A percentile compares a stretch with the other conserved stretches of the same genome.
phyloP scores from a whole-genome alignment of 2,888 invertebrate genomes.

The Lathronympha strigana region DNA sequence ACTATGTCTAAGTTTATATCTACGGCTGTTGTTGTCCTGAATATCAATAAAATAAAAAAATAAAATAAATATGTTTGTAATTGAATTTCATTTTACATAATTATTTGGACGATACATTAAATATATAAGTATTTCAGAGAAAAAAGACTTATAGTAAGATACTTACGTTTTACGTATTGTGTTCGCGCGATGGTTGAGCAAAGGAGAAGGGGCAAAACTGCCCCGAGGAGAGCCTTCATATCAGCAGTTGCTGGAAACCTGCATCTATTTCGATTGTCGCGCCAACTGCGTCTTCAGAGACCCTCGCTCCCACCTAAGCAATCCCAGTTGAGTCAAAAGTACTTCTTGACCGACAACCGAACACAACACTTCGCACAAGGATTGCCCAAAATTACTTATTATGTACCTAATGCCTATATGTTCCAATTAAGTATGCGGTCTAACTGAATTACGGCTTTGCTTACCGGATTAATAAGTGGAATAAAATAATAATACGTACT shows the following conservation, averaged over 20 bases:
- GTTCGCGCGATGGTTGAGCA: conserved; percentile 51
- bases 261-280: conserved; percentile 57
- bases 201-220: conserved; percentile 60
- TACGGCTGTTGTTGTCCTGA: too few species aligned
- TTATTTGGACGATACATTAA: too few species aligned
- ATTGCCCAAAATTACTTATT: not conserved
- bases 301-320: conserved; percentile 28
- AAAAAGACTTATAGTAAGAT: conserved; percentile 38
- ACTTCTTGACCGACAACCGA: not conserved
- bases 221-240: conserved; percentile 64
- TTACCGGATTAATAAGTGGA: too few species aligned
- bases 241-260: conserved; percentile 49
- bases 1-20: too few species aligned
- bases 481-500: too few species aligned
- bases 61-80: too few species aligned
- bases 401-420: too few species aligned
- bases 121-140: too few species aligned
- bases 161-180: conserved; percentile 66
- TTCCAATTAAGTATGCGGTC: too few species aligned
- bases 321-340: not conserved
- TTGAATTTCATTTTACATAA: too few species aligned
- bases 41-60: too few species aligned
- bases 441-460: too few species aligned
- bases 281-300: conserved; percentile 34
- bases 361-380: conserved; percentile 33